Evolutionary conservation across 35 echinoderm and acorn worm genomes (phyloP).

Genomic region (Lytechinus variegatus): DNA sequence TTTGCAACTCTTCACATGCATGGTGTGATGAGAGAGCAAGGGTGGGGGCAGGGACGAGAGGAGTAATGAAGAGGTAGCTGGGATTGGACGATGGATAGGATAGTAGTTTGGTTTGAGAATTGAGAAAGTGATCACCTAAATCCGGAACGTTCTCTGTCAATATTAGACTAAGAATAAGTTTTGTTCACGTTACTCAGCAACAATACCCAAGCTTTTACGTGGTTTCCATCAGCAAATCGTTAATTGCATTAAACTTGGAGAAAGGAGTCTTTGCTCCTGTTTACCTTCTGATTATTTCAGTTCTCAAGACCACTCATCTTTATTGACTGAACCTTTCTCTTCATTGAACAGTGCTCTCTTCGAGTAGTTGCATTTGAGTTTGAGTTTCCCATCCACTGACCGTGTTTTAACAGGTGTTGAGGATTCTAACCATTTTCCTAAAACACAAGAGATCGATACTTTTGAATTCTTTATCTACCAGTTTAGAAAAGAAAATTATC

Average conservation of each 20-base stretch:
- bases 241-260: neutral
- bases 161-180: neutral
- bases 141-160: too few species aligned
- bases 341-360: neutral
- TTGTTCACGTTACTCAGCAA: neutral
- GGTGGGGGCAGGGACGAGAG: too few species aligned
- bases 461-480: neutral
- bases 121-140: too few species aligned
- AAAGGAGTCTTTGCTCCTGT: neutral
- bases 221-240: too few species aligned
- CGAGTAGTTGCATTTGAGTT: neutral
- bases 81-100: neutral
- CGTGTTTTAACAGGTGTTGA: neutral
- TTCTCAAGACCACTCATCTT: neutral
- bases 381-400: neutral
- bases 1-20: too few species aligned
- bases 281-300: neutral
- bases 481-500: too few species aligned
- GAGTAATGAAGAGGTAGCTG: too few species aligned
- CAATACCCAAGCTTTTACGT: neutral
- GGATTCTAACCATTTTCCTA: too few species aligned
- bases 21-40: too few species aligned
- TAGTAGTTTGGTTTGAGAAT: neutral
- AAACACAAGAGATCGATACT: neutral
- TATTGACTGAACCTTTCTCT: neutral